phyloP scores from a whole-genome alignment of 2,888 invertebrate species.

The Diabrotica balteata region DNA sequence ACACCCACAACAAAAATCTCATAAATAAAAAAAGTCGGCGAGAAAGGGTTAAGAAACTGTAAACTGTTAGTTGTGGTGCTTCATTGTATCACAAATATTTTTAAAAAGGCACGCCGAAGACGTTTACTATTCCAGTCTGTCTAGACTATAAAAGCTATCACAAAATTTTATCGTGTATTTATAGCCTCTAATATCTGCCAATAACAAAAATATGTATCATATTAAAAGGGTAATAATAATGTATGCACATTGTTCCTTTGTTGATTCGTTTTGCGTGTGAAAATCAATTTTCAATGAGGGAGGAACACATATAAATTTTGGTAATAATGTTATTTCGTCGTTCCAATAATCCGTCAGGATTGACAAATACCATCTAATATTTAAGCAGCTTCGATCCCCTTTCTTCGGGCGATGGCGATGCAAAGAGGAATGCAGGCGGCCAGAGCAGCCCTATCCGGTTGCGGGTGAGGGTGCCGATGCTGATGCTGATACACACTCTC shows the following conservation, averaged over 20 bases:
- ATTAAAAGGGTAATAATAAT: slow-evolving; percentile 7
- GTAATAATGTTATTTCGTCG: slow-evolving; percentile 37
- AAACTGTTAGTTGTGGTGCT: no score
- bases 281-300: slow-evolving; percentile 31
- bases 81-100: no score
- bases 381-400: slow-evolving; percentile 33
- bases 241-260: slow-evolving; percentile 7
- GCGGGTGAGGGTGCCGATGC: background rate
- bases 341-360: slow-evolving; percentile 46
- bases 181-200: no score
- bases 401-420: slow-evolving; percentile 33
- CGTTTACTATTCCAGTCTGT: no score
- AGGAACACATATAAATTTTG: slow-evolving; percentile 32
- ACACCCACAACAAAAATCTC: no score
- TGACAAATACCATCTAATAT: slow-evolving; percentile 53
- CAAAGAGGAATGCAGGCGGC: slow-evolving; percentile 39
- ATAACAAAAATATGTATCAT: background rate
- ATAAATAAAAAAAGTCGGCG: no score
- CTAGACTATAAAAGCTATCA: no score
- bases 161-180: no score
- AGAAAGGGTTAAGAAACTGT: no score
- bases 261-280: slow-evolving; percentile 20
- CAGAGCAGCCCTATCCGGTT: background rate
- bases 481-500: background rate
- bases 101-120: no score